Evolutionary conservation across 2,113 vertebrate species (phyloP), one percentile per base, ranked within the genome.

Genomic region (Myotis lucifugus): DNA sequence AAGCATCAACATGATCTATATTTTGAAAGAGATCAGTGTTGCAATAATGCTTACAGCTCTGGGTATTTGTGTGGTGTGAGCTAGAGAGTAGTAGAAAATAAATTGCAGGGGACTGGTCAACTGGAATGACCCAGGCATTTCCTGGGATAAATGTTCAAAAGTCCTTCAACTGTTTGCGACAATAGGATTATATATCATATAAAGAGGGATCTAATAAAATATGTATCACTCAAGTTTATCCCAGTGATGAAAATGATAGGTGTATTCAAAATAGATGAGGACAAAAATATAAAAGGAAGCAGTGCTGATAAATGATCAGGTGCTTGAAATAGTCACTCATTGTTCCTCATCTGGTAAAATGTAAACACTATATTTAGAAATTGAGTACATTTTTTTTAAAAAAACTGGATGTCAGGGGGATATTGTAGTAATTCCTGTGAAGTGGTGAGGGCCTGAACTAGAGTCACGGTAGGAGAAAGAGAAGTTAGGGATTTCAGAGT

Each of bases 41-140:
- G 54, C 25, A 48, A 61, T 73, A 73, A 84, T 69, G 56, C 17
- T 82, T 85, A 46, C 37, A 69, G 59, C 70, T 81, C 48, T 82
- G 9, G n/a, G 69, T 10, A 7, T 54, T 70, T 23, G 29, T 82
- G 5, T 79, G 91, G 0, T 59, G 42, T 40, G 70, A 95, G 27
- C 48, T 42, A 25, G 0, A 94, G 27, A 96, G 52, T 14, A 94
- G 61, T 18, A 67, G 27, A 95, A 74, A 95, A 67, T 67, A 89
- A 94, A 96, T 48, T 88, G 14, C n/a, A 54, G 29, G 29, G 66
- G 76, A 96, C 81, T 82, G 72, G 85, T 70, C 90, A 93, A 72
- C n/a, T 90, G 64, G 73, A 97, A 95, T 77, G 88, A 94, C 54
- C 52, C 96, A 50, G 18, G 8, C 42, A 94, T 83, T 94, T 93